Evolutionary conservation across 1,140 invertebrate genomes (phyloP).

Genomic region (Galleria mellonella): DNA sequence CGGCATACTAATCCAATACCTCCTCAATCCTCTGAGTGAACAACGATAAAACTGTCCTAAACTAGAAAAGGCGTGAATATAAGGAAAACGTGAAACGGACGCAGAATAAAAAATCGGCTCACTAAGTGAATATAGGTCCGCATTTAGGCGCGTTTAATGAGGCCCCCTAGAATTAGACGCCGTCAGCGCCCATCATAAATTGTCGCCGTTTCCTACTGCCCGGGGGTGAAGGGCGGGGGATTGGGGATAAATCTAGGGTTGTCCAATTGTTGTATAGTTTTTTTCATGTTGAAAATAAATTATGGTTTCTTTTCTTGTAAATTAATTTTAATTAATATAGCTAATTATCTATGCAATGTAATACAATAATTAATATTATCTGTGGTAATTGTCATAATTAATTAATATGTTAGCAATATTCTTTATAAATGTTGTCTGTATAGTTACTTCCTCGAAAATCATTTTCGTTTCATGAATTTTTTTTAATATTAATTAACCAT

Average conservation of each 20-base stretch:
- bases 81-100: not conserved
- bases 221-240: not conserved
- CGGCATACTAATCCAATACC: not conserved
- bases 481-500: too few species aligned
- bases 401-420: too few species aligned
- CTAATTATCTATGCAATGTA: too few species aligned
- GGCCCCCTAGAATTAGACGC: conserved; percentile 47
- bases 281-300: not conserved
- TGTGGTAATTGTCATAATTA: too few species aligned
- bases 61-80: too few species aligned
- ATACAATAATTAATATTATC: too few species aligned
- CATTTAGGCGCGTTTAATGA: conserved; percentile 60
- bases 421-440: too few species aligned
- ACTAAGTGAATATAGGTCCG: conserved; percentile 52
- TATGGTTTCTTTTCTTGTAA: too few species aligned
- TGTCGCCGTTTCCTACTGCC: conserved; percentile 40
- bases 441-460: too few species aligned
- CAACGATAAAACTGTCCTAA: conserved; percentile 8
- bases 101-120: conserved; percentile 23
- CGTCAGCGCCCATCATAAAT: conserved; percentile 57
- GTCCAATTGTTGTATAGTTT: not conserved
- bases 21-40: not conserved
- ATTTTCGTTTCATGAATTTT: too few species aligned
- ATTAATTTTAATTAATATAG: too few species aligned
- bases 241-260: conserved; percentile 1